Conservation (phyloP, 2,797 vertebrate genomes). For the Sus cebifrons region DNA sequence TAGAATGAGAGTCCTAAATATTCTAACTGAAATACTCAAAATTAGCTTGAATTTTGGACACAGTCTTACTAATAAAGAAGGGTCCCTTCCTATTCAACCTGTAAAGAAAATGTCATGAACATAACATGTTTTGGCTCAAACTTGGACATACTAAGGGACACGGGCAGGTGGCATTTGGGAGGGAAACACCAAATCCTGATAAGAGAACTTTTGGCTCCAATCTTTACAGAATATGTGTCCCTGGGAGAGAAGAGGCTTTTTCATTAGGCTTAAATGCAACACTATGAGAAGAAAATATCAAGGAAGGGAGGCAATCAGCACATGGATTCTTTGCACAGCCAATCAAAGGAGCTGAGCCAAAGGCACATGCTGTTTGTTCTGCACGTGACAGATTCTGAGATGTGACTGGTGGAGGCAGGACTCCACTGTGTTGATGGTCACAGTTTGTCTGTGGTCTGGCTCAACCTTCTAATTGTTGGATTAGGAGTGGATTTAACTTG, state of each 20-base stretch:
- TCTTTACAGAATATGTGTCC: not conserved
- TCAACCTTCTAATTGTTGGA: not conserved
- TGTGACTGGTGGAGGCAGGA: rapidly evolving
- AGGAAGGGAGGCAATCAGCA: not conserved
- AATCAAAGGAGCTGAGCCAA: not conserved
- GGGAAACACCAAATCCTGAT: not conserved
- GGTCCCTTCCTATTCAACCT: not conserved
- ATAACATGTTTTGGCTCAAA: not conserved
- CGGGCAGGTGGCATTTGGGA: not conserved
- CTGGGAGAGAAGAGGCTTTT: too few species aligned
- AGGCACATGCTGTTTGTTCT: rapidly evolving
- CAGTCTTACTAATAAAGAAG: not conserved
- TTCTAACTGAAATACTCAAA: not conserved
- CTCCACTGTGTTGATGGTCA: rapidly evolving
- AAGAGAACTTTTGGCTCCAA: not conserved
- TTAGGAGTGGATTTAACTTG: not conserved
- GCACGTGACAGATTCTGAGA: rapidly evolving
- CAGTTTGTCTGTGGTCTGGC: rapidly evolving
- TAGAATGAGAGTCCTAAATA: not conserved
- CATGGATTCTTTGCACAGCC: not conserved
- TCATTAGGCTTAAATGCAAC: not conserved
- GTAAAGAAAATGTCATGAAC: not conserved
- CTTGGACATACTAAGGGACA: not conserved
- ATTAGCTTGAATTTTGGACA: not conserved
- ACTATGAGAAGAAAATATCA: not conserved